These are phyloP conservation scores for Tupaia tana DNA, from an alignment of 2,113 vertebrate genomes.

Conservation along the genomic window DNA sequence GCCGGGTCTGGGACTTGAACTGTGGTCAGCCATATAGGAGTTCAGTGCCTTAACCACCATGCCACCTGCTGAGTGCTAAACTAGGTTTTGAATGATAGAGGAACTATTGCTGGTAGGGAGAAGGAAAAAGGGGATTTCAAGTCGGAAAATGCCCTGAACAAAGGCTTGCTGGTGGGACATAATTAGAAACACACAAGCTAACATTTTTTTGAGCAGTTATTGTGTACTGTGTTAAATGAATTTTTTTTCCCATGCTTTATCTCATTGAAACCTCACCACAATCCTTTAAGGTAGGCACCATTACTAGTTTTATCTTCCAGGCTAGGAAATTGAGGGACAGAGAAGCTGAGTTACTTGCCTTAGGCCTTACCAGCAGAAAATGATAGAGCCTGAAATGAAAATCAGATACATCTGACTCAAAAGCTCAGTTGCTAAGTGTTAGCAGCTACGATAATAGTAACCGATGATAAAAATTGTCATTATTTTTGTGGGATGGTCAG, in stretches of 20 bases:
- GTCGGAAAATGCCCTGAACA: background rate
- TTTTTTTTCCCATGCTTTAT: background rate
- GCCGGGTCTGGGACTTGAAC: no score
- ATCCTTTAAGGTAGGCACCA: background rate
- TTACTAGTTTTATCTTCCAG: conserved; percentile 7
- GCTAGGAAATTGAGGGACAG: conserved; percentile 11
- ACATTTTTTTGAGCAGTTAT: background rate
- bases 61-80: no score
- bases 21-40: no score
- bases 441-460: background rate
- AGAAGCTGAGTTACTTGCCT: conserved; percentile 36
- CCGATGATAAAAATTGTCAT: conserved; percentile 15
- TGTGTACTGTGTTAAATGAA: background rate
- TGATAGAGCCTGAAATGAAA: background rate
- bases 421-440: conserved; percentile 22
- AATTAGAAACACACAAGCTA: background rate
- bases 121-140: background rate
- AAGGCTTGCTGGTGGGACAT: background rate
- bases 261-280: background rate
- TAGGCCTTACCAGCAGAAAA: conserved; percentile 43
- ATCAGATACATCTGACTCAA: conserved; percentile 7
- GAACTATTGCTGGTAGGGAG: background rate
- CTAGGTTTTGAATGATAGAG: background rate
- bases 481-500: conserved; percentile 21
- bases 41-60: no score